Evolutionary conservation across 2,888 invertebrate genomes (phyloP), one percentile per base, ranked within the genome.

Genomic region (Acrobasis consociella): DNA sequence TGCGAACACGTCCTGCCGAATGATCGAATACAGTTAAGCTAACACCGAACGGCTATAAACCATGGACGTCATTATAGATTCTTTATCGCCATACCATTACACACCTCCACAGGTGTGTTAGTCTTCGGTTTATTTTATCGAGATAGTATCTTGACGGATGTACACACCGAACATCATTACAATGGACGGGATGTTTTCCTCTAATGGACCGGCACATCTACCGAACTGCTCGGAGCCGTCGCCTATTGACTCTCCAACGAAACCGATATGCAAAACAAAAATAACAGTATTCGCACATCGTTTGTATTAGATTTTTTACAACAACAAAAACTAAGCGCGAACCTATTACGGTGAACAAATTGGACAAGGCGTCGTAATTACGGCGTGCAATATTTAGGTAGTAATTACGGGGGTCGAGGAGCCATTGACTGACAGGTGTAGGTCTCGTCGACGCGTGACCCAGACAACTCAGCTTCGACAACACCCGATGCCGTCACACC

Each of bases 141-240:
- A 79, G 91, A 91, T 91, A 86, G 74, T 76, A 91, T 91, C 91
- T 90, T 88, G 88, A 90, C 82, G 84, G 85, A 87, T 85, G 86
- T 84, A 79, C 79, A 80, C 84, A 82, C 77, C 79, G 78, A 81
- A 83, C 86, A 83, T 81, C 81, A 85, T 83, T 85, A 89, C 87
- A 89, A 86, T 85, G 72, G 84, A 76, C 81, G 81, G 76, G 78
- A 77, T 85, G 84, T 87, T 85, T 86, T 89, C 81, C 77, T 82
- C 79, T 89, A 89, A 90, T 90, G 85, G 87, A 86, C 84, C 76
- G 72, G n/a, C 46, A 82, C 80, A 79, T 80, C 62, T 31, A 46
- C 55, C 61, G 9, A 77, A 76, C 80, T 76, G 73, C 65, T 71
- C 69, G 70, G 76, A 68, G 67, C 73, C 76, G 77, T 78, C 81